phyloP scores from a whole-genome alignment of 2,113 vertebrate species.

The Urocolius indicus region DNA sequence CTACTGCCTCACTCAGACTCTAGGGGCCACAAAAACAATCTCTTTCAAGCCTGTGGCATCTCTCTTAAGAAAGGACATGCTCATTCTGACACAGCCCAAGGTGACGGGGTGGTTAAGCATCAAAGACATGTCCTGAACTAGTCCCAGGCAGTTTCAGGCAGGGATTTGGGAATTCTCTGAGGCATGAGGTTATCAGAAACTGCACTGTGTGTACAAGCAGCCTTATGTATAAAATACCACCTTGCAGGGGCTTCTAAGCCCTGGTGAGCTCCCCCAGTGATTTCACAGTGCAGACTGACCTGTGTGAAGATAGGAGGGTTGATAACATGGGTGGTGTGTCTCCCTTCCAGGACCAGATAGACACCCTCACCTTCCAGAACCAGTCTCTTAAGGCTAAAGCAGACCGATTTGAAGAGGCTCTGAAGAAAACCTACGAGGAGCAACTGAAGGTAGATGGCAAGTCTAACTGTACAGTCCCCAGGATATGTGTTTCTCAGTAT shows the following conservation, averaged over 20 bases:
- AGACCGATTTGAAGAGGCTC: constrained; percentile 93
- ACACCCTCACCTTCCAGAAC: constrained; percentile 96
- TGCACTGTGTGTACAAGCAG: neutral
- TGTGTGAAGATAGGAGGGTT: neutral
- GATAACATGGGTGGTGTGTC: neutral
- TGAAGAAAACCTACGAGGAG: constrained; percentile 91
- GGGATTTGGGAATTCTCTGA: neutral
- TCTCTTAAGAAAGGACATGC: neutral
- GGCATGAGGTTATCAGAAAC: neutral
- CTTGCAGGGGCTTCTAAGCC: neutral
- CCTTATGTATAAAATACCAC: neutral
- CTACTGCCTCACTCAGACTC: neutral
- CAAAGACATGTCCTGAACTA: neutral
- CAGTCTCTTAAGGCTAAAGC: constrained; percentile 91
- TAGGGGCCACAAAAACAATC: neutral
- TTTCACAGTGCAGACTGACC: neutral
- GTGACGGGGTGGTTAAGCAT: neutral
- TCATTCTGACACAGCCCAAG: neutral
- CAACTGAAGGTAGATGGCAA: constrained; percentile 88
- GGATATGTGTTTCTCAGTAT: neutral
- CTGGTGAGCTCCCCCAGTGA: neutral
- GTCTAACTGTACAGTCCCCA: neutral
- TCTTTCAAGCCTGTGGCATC: neutral
- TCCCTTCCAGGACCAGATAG: constrained; percentile 90
- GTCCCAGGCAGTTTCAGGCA: neutral